These are phyloP conservation scores for Spea multiplicata DNA, from an alignment of 2,113 vertebrate species.

Conservation along the genomic window DNA sequence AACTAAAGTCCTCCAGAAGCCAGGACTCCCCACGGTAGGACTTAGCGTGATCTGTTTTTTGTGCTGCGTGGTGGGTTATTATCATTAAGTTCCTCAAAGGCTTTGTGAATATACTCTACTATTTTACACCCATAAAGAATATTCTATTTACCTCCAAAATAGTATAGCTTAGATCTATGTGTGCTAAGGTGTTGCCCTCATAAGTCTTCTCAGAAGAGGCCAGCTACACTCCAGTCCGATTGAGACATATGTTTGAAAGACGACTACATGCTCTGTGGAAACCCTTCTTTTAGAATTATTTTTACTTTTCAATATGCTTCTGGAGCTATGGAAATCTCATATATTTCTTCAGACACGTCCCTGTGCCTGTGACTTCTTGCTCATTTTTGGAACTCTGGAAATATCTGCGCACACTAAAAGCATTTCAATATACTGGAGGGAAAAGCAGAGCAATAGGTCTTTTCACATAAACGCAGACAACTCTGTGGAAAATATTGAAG, in stretches of 20 bases:
- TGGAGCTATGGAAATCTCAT: background rate
- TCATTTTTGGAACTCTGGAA: conserved; percentile 1
- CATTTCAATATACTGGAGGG: conserved; percentile 13
- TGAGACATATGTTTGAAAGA: background rate
- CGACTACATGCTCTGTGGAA: background rate
- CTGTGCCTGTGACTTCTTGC: background rate
- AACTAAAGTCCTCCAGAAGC: too few species aligned
- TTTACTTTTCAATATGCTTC: too few species aligned
- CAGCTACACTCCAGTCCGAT: background rate
- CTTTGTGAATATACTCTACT: too few species aligned
- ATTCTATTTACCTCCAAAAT: background rate
- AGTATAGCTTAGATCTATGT: background rate
- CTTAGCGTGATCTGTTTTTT: too few species aligned
- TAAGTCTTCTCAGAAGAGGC: background rate
- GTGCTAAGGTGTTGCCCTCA: background rate
- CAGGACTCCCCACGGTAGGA: too few species aligned
- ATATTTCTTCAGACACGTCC: background rate
- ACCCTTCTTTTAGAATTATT: background rate
- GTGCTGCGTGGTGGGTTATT: too few species aligned
- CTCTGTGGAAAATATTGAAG: conserved; percentile 23
- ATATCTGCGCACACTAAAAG: background rate
- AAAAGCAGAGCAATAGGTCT: conserved; percentile 7
- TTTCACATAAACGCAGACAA: conserved; percentile 18
- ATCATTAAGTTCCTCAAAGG: too few species aligned
- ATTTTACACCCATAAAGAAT: too few species aligned